These are phyloP conservation scores for Buphagus erythrorhynchus DNA, from an alignment of 2,797 vertebrate species.

Conservation along the genomic window DNA sequence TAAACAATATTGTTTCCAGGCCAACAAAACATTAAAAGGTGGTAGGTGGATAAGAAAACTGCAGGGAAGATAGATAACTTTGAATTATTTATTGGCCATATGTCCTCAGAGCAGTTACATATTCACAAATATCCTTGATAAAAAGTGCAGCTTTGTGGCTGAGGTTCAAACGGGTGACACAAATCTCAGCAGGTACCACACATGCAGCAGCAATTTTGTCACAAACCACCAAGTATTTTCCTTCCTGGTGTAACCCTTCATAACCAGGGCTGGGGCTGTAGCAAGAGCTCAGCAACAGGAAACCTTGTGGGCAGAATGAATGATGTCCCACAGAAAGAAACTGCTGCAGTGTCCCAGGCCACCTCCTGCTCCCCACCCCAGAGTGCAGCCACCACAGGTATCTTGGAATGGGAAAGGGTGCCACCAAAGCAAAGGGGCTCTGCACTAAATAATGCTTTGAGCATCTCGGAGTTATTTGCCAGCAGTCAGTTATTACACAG, in stretches of 20 bases:
- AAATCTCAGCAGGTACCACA: constrained; percentile 72
- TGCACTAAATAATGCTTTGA: background rate
- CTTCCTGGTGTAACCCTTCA: constrained; percentile 31
- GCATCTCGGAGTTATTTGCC: background rate
- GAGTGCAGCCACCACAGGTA: background rate
- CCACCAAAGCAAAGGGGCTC: background rate
- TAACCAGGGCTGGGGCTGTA: background rate
- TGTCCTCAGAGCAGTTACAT: constrained; percentile 70
- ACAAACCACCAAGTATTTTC: constrained; percentile 44
- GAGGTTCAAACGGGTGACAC: constrained; percentile 68
- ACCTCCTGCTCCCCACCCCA: background rate
- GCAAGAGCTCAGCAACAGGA: background rate
- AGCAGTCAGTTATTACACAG: background rate
- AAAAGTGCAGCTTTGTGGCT: constrained; percentile 69
- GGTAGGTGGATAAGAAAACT: constrained; percentile 65
- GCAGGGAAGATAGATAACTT: constrained; percentile 71
- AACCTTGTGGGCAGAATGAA: background rate
- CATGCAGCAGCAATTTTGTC: constrained; percentile 51
- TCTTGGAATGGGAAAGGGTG: constrained; percentile 13
- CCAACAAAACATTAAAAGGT: constrained; percentile 71
- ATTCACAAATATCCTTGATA: constrained; percentile 74
- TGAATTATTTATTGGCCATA: constrained; percentile 82
- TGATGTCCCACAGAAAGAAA: constrained; percentile 12
- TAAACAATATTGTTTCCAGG: constrained; percentile 74
- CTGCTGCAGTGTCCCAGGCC: background rate